Conservation (phyloP, 2,888 invertebrate genomes). For the Andrena bicolor region DNA sequence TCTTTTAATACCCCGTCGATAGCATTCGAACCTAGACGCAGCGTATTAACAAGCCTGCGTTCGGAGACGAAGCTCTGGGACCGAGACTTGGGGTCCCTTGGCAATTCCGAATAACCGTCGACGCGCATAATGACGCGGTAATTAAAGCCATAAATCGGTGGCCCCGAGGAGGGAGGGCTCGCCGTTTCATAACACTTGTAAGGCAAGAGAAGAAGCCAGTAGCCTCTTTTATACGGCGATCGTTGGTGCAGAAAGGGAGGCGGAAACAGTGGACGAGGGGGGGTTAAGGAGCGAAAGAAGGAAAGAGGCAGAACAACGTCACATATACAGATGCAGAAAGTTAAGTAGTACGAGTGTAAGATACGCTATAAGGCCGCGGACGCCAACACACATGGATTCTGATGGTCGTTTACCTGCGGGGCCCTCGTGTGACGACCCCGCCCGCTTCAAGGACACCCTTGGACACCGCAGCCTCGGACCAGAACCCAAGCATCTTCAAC, state of each 20-base stretch:
- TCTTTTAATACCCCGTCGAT: too few species aligned
- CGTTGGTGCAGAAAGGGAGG: slow-evolving; percentile 12
- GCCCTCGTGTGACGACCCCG: slow-evolving; percentile 84
- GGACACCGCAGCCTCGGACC: slow-evolving; percentile 78
- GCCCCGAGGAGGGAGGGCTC: slow-evolving; percentile 32
- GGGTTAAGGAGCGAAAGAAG: slow-evolving; percentile 31
- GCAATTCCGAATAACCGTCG: slow-evolving; percentile 28
- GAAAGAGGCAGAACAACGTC: slow-evolving; percentile 55
- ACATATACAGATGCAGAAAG: slow-evolving; percentile 69
- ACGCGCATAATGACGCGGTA: slow-evolving; percentile 54
- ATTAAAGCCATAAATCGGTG: slow-evolving; percentile 74
- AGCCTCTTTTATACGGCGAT: slow-evolving; percentile 57
- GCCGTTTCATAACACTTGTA: slow-evolving; percentile 73
- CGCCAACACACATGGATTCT: slow-evolving; percentile 79
- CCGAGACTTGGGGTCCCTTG: not conserved
- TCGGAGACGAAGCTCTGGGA: not conserved
- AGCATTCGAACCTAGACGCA: not conserved
- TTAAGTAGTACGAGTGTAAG: slow-evolving; percentile 71
- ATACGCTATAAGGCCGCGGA: slow-evolving; percentile 71
- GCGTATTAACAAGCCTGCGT: not conserved
- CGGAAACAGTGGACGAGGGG: slow-evolving; percentile 19
- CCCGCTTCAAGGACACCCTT: slow-evolving; percentile 84
- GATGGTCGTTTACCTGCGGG: slow-evolving; percentile 84
- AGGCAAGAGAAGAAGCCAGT: slow-evolving; percentile 60
- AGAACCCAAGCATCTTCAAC: slow-evolving; percentile 78